Base-by-base conservation (phyloP, 2,888 invertebrate genomes). In the Trisateles emortualis region DNA sequence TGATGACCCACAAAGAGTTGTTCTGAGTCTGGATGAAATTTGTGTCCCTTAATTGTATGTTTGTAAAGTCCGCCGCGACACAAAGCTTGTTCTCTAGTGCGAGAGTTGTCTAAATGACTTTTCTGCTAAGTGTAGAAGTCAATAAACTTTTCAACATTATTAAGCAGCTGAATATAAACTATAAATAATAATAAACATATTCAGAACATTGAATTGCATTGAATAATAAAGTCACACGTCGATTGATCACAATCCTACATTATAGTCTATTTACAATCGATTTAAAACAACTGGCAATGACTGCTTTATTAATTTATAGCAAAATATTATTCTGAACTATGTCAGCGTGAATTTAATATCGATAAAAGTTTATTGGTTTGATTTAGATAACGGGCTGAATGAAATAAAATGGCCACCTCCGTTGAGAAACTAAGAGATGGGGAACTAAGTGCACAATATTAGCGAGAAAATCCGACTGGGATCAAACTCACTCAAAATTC, bases 211-310 rank as follows among this genome's bases (percentile, higher is more conserved):
- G 52, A 58, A 65, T 62, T 59, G 35, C 36, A 29, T 33, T 42
- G 51, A 63, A 66, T 60, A 11, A 55, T 30, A n/a, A n/a, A n/a
- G 46, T 26, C 55, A 30, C 47, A 35, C 17, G 50, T 39, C 16
- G 36, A 24, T 36, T 45, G 55, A 56, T 58, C 44, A 46, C 33
- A 32, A 44, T 52, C 51, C 30, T 43, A 48, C 52, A 62, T 56
- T 59, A 62, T 57, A 49, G 46, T 62, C 68, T 65, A 72, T 80
- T 78, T 75, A 78, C 67, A 77, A 77, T 58, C 74, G 48, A 75
- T 76, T 64, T 43, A 13, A 52, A 39, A 19, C 65, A 59, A 69
- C 38, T 49, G 53, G 41, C 29, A 42, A 53, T 38, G 48, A 10
- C 0, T 6, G 5, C 14, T 35, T 61, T 59, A 66, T 72, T 49